Percentiles rank a stretch among this genome's conserved stretches.
Evolutionary conservation across 2,888 invertebrate species (phyloP).

Genomic region (Schizotus pectinicornis): DNA sequence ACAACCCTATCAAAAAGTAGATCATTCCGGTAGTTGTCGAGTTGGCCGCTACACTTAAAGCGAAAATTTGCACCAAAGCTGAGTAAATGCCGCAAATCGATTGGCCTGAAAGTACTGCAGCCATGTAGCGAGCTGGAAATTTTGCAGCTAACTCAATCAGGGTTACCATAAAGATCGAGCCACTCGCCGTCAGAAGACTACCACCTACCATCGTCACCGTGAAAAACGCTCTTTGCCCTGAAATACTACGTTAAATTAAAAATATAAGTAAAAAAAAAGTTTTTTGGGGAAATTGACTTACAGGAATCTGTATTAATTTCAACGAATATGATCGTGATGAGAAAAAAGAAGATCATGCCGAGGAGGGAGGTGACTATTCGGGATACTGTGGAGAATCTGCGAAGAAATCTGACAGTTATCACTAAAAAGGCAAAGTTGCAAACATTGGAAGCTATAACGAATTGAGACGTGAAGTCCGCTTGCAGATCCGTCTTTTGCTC

Average conservation of each 20-base stretch:
- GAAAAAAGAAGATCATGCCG: constrained; percentile 15
- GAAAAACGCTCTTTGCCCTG: constrained; percentile 30
- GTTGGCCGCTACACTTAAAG: constrained; percentile 18
- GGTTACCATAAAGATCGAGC: constrained; percentile 25
- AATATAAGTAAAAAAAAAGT: not conserved
- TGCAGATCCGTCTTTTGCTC: constrained; percentile 22
- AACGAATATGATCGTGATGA: constrained; percentile 17
- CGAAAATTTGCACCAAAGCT: constrained; percentile 28
- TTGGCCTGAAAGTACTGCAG: constrained; percentile 29
- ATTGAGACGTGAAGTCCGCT: constrained; percentile 19
- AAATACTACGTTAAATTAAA: constrained; percentile 7
- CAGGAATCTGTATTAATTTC: constrained; percentile 25
- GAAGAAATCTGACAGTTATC: constrained; percentile 12
- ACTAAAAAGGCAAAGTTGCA: constrained; percentile 18
- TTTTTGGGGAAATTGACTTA: too few species aligned
- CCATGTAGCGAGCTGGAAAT: constrained; percentile 28
- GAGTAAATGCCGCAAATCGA: constrained; percentile 33
- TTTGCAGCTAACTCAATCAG: constrained; percentile 26
- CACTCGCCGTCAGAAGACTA: constrained; percentile 18
- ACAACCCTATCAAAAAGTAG: constrained; percentile 29
- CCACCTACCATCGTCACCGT: constrained; percentile 20
- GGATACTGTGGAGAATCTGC: constrained; percentile 8
- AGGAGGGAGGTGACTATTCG: constrained; percentile 8
- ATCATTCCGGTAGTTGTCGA: constrained; percentile 24
- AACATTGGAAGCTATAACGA: constrained; percentile 23